phyloP scores from a whole-genome alignment of 2,797 vertebrate species.

The Loris lydekkerianus region DNA sequence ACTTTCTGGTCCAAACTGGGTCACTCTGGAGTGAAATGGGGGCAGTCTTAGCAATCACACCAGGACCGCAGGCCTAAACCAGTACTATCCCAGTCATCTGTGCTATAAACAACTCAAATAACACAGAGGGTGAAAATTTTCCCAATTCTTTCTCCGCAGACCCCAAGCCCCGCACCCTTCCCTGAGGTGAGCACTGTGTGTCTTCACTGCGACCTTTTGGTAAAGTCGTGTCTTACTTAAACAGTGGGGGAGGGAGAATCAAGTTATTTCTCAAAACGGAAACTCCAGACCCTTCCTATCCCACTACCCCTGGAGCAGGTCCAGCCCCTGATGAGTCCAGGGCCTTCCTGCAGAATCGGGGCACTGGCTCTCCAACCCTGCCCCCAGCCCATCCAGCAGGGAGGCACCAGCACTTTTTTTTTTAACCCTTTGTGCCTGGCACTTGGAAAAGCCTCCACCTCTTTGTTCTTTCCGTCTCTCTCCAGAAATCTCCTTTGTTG shows the following conservation, averaged over 20 bases:
- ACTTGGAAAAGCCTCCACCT: not conserved
- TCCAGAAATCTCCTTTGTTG: conserved; percentile 39
- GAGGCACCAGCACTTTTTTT: not conserved
- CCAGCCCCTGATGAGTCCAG: not conserved
- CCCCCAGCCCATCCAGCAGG: not conserved
- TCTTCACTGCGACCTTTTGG: too few relatives aligned
- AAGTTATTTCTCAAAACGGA: not conserved
- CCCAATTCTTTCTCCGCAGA: not conserved
- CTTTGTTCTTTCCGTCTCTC: not conserved
- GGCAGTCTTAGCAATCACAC: too few relatives aligned
- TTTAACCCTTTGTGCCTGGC: not conserved
- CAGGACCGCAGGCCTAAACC: too few relatives aligned
- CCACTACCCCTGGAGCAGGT: not conserved
- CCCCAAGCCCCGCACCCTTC: not conserved
- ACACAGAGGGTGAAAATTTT: fast-evolving
- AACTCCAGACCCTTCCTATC: not conserved
- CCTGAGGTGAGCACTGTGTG: not conserved
- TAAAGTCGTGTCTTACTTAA: not conserved
- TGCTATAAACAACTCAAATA: too few relatives aligned
- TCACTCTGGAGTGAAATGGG: fast-evolving
- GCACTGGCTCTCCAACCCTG: not conserved
- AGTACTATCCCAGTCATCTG: not conserved
- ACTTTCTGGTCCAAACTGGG: fast-evolving
- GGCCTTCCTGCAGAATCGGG: not conserved
- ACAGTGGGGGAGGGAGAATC: not conserved